These are phyloP conservation scores for Pachypanchax playfairii DNA, from an alignment of 2,113 vertebrate genomes.

Conservation along the genomic window DNA sequence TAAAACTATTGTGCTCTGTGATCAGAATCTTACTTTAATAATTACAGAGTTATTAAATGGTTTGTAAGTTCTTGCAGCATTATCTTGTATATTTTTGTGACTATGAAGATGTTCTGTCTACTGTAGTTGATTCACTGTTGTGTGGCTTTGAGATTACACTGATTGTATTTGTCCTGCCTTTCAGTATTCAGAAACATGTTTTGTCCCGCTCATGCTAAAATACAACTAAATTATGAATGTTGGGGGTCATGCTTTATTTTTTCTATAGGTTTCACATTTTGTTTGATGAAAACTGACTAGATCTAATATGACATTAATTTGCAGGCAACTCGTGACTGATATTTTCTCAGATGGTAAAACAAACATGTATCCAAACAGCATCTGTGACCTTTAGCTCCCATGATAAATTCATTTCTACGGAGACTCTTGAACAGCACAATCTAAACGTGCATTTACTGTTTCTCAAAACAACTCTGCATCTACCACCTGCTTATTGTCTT, in stretches of 20 bases:
- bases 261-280: neutral
- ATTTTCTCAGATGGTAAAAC: neutral
- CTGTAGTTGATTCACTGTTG: neutral
- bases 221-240: neutral
- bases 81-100: too few species aligned
- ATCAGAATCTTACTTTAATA: too few species aligned
- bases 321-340: neutral
- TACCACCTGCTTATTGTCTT: constrained; percentile 27
- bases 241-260: neutral
- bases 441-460: neutral
- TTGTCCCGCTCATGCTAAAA: too few species aligned
- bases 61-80: too few species aligned
- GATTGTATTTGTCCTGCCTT: neutral
- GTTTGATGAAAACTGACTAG: neutral
- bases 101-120: neutral
- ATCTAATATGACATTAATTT: neutral
- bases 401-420: constrained; percentile 8
- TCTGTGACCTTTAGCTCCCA: constrained; percentile 7
- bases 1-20: too few species aligned
- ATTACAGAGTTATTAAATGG: too few species aligned
- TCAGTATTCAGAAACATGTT: neutral
- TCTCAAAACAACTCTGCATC: constrained; percentile 5
- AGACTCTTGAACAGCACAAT: constrained; percentile 11
- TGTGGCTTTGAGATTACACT: neutral
- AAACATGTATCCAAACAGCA: neutral